phyloP scores from a whole-genome alignment of 2,113 vertebrate genomes.

The Oryzias javanicus region DNA sequence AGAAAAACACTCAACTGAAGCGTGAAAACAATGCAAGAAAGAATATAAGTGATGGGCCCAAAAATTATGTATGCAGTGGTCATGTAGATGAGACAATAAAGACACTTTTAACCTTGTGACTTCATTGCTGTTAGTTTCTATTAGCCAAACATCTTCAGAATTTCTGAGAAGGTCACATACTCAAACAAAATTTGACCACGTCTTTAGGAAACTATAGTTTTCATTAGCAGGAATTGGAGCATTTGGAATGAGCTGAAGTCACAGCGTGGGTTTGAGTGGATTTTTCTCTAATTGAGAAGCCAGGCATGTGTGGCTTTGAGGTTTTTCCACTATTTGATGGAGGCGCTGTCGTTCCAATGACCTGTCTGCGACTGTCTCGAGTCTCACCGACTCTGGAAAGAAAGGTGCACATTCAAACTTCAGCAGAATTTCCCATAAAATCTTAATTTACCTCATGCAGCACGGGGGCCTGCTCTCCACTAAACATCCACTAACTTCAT shows the following conservation, averaged over 20 bases:
- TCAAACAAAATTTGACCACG: constrained; percentile 72
- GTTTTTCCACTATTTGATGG: constrained; percentile 63
- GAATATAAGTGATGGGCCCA: constrained; percentile 30
- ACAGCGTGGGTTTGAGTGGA: constrained; percentile 54
- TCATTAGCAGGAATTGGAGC: constrained; percentile 60
- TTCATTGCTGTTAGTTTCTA: constrained; percentile 48
- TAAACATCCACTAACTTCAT: constrained; percentile 21
- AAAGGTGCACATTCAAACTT: constrained; percentile 39
- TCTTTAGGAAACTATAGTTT: constrained; percentile 75
- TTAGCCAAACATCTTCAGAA: constrained; percentile 51
- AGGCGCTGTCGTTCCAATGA: constrained; percentile 47
- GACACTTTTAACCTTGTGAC: constrained; percentile 48
- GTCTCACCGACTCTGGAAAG: constrained; percentile 40
- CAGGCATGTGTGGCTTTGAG: constrained; percentile 74
- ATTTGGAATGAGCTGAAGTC: constrained; percentile 67
- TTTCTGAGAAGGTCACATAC: constrained; percentile 73
- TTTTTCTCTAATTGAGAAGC: constrained; percentile 73
- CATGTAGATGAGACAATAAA: constrained; percentile 18
- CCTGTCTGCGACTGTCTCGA: constrained; percentile 35
- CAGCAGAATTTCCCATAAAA: constrained; percentile 14
- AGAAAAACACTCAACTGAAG: constrained; percentile 18
- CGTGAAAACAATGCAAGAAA: constrained; percentile 19
- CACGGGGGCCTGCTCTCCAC: constrained; percentile 2
- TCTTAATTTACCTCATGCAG: constrained; percentile 9
- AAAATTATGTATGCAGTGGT: constrained; percentile 37